These are phyloP conservation scores for Corythucha ciliata DNA, from an alignment of 2,888 invertebrate genomes.

Conservation along the genomic window DNA sequence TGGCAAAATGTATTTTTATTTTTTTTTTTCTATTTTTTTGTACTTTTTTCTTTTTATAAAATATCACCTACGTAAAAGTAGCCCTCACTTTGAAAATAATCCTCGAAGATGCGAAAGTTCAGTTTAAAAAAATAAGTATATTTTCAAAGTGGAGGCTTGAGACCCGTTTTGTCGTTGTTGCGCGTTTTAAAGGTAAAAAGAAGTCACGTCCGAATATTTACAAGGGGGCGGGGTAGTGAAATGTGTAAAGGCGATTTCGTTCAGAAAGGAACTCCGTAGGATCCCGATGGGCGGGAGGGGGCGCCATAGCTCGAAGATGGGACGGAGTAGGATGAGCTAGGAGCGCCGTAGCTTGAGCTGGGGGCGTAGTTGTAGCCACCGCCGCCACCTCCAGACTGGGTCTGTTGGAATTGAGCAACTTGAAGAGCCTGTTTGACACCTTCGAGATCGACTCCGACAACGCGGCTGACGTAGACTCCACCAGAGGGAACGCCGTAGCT, in stretches of 20 bases:
- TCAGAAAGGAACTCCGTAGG: slow-evolving; percentile 61
- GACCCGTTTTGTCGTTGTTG: slow-evolving; percentile 27
- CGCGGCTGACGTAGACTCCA: slow-evolving; percentile 50
- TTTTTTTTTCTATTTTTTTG: slow-evolving; percentile 32
- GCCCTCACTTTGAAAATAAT: slow-evolving; percentile 30
- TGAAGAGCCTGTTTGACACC: slow-evolving; percentile 79
- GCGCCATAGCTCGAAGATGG: slow-evolving; percentile 51
- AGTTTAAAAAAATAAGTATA: slow-evolving; percentile 19
- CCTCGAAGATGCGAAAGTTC: slow-evolving; percentile 14
- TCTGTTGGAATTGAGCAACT: slow-evolving; percentile 73
- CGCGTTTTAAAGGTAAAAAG: slow-evolving; percentile 22
- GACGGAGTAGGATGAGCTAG: slow-evolving; percentile 40
- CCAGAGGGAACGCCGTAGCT: slow-evolving; percentile 46
- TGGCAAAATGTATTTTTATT: slow-evolving; percentile 34
- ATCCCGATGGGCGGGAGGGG: slow-evolving; percentile 55
- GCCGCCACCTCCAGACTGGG: slow-evolving; percentile 47
- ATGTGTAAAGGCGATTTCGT: slow-evolving; percentile 26
- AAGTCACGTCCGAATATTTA: slow-evolving; percentile 25
- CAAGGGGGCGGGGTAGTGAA: slow-evolving; percentile 40
- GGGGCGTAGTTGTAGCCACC: slow-evolving; percentile 40
- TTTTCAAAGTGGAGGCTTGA: slow-evolving; percentile 12
- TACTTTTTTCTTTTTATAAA: slow-evolving; percentile 30
- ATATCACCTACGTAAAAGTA: slow-evolving; percentile 27
- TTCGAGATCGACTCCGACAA: slow-evolving; percentile 76
- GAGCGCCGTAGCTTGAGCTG: slow-evolving; percentile 34